These are phyloP conservation scores for Hipparchia sbordonii DNA, from an alignment of 2,888 invertebrate species.

Conservation along the genomic window DNA sequence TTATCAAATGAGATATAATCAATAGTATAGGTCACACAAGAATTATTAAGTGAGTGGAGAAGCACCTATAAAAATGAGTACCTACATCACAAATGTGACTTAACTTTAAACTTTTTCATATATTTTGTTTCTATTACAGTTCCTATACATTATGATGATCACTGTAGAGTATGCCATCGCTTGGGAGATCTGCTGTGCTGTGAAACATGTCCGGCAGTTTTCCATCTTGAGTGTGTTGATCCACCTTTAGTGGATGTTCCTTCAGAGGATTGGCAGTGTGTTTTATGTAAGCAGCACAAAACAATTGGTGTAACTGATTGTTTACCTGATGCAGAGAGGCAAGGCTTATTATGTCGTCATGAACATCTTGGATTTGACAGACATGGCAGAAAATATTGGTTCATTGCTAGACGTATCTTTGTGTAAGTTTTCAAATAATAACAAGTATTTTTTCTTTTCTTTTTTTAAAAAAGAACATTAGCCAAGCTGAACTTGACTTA, in stretches of 20 bases:
- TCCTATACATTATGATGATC: constrained; percentile 95
- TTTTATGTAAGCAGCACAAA: constrained; percentile 95
- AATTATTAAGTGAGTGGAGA: too few relatives aligned
- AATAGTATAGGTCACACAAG: too few relatives aligned
- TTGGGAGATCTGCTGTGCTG: constrained; percentile 97
- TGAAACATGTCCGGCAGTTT: constrained; percentile 99
- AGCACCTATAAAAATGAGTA: too few relatives aligned
- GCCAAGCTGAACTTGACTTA: too few relatives aligned
- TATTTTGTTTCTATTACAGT: constrained; percentile 64
- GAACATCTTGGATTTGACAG: constrained; percentile 97
- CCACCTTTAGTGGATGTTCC: constrained; percentile 97
- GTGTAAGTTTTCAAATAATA: constrained; percentile 86
- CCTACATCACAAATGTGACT: too few relatives aligned
- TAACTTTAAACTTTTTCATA: neutral
- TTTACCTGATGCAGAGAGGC: constrained; percentile 94
- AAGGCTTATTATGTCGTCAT: constrained; percentile 95
- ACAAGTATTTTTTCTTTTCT: neutral
- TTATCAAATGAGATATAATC: too few relatives aligned
- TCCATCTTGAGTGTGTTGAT: constrained; percentile 97
- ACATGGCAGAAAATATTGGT: constrained; percentile 99
- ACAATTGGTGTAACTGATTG: constrained; percentile 97
- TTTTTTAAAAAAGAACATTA: too few relatives aligned
- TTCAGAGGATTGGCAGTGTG: constrained; percentile 98
- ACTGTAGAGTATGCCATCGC: constrained; percentile 95
- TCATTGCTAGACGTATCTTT: constrained; percentile 94